Percentiles rank a stretch among this genome's conserved stretches.
Evolutionary conservation across 2,797 vertebrate species (phyloP).

Genomic region (Rhinoraja longicauda): DNA sequence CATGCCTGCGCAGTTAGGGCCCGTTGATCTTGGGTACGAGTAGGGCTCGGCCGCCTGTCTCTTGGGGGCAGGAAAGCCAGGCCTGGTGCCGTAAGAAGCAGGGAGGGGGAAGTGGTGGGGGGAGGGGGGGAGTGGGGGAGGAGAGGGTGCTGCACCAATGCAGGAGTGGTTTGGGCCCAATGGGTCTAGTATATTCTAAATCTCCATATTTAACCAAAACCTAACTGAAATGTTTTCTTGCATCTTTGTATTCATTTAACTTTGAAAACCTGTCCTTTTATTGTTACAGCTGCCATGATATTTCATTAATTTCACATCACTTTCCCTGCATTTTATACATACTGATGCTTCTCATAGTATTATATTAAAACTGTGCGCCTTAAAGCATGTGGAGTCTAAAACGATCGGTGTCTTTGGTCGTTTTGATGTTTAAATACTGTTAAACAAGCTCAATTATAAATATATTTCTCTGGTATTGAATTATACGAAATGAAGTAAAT

Average conservation of each 20-base stretch:
- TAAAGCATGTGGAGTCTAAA: neutral
- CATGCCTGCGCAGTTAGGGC: too few relatives aligned
- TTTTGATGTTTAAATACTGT: neutral
- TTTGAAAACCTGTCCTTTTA: neutral
- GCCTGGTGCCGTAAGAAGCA: too few relatives aligned
- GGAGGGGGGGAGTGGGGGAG: too few relatives aligned
- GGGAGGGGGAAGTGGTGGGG: too few relatives aligned
- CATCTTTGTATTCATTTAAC: neutral
- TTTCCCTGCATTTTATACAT: neutral
- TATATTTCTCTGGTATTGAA: neutral
- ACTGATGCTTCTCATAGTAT: neutral
- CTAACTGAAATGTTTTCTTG: neutral
- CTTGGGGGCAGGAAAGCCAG: too few relatives aligned
- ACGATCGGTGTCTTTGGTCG: neutral
- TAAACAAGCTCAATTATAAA: neutral
- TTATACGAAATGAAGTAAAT: neutral
- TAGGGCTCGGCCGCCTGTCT: too few relatives aligned
- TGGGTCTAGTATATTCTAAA: neutral
- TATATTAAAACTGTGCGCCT: neutral
- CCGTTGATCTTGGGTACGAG: too few relatives aligned
- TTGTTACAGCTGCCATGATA: neutral
- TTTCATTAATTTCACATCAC: constrained; percentile 1
- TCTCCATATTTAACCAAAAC: constrained; percentile 4
- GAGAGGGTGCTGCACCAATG: too few relatives aligned
- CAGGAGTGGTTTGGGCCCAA: neutral